phyloP scores from a whole-genome alignment of 2,113 vertebrate species.

The Plecotus auritus region DNA sequence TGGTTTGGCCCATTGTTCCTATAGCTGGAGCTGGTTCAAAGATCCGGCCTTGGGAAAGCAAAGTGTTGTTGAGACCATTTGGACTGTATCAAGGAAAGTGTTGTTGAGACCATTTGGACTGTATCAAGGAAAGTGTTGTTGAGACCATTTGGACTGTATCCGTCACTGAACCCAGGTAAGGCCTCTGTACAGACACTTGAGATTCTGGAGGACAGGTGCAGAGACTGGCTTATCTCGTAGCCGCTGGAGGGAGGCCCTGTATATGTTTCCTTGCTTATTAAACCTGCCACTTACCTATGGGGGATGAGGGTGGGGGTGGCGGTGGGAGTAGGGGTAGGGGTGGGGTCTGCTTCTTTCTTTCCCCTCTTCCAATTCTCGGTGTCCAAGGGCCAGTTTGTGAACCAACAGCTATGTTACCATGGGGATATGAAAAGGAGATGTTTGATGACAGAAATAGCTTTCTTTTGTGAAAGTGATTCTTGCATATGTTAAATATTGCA shows the following conservation, averaged over 20 bases:
- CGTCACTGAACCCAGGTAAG: not conserved
- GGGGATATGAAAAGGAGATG: not conserved
- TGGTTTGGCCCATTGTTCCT: accelerated
- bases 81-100: too few species aligned
- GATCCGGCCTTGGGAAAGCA: not conserved
- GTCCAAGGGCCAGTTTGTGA: not conserved
- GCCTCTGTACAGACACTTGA: not conserved
- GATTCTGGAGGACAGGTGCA: not conserved
- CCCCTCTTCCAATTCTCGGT: not conserved
- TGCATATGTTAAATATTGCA: not conserved
- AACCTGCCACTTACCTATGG: too few species aligned
- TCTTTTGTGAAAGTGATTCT: not conserved
- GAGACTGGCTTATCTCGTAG: not conserved
- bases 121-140: too few species aligned
- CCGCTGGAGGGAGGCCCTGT: not conserved
- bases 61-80: not conserved
- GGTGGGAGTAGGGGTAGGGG: too few species aligned
- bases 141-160: not conserved
- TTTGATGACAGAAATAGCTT: not conserved
- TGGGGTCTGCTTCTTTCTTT: not conserved
- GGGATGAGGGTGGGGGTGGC: too few species aligned
- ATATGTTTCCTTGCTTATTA: not conserved
- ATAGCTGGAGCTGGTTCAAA: not conserved
- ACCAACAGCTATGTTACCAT: not conserved
- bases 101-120: not conserved